Conservation (phyloP, 2,113 vertebrate genomes). For the Nesoenas mayeri region DNA sequence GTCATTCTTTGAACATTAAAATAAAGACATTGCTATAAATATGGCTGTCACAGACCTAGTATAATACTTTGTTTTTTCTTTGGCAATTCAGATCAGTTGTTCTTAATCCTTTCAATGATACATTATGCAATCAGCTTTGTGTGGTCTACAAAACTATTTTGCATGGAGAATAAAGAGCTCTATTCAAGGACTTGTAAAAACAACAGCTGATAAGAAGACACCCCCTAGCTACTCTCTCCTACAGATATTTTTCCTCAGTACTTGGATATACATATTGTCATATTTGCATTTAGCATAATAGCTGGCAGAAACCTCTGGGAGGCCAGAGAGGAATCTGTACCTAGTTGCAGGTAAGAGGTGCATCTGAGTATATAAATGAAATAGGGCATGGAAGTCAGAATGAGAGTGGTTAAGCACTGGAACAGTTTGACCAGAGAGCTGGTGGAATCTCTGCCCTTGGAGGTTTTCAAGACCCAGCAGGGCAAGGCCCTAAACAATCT, state of each 20-base stretch:
- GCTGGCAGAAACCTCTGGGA: background rate
- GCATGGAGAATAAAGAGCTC: background rate
- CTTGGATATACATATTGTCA: background rate
- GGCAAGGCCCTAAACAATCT: background rate
- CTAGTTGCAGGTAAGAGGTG: background rate
- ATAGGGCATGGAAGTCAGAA: rapidly evolving
- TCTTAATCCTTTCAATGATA: background rate
- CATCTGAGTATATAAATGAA: background rate
- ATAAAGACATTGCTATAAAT: background rate
- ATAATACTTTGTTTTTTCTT: background rate
- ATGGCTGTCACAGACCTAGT: background rate
- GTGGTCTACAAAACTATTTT: background rate
- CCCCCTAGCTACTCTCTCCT: background rate
- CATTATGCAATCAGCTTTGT: background rate
- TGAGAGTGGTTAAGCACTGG: background rate
- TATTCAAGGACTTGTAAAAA: background rate
- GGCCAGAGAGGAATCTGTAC: background rate
- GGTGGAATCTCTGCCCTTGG: background rate
- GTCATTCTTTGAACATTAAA: background rate
- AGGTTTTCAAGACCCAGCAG: background rate
- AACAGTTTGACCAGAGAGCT: background rate
- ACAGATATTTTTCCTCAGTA: background rate
- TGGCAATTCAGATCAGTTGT: background rate
- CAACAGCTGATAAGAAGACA: background rate
- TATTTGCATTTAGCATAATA: background rate